Evolutionary conservation across 2,113 vertebrate species (phyloP).

Genomic region (Cavia porcellus): DNA sequence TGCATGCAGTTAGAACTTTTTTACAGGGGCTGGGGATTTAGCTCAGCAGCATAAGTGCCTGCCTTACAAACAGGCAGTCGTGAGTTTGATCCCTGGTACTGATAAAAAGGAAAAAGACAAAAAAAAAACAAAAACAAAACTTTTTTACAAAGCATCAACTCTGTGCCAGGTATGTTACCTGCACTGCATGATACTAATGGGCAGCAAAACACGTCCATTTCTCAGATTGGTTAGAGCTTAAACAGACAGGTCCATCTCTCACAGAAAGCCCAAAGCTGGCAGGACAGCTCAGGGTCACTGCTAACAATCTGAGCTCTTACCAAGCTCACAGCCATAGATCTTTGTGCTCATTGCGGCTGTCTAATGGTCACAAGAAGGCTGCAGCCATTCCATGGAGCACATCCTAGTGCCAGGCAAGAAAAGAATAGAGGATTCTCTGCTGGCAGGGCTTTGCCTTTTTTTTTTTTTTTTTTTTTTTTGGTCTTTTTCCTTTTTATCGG

Average conservation of each 20-base stretch:
- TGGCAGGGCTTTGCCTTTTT: neutral
- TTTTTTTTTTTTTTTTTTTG: too few species aligned
- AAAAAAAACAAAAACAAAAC: too few species aligned
- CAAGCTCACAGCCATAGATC: neutral
- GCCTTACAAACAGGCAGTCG: too few species aligned
- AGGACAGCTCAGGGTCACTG: neutral
- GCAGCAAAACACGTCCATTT: neutral
- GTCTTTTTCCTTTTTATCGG: too few species aligned
- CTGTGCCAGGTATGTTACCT: neutral
- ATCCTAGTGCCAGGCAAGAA: neutral
- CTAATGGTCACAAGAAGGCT: neutral
- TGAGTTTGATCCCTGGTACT: too few species aligned
- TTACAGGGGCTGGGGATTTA: too few species aligned
- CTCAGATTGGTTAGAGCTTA: neutral
- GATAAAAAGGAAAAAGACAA: too few species aligned
- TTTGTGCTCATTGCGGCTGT: neutral
- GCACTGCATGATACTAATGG: neutral
- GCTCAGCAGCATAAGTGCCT: too few species aligned
- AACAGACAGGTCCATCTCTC: neutral
- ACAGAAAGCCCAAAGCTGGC: neutral
- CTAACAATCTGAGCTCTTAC: neutral
- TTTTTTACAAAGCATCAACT: neutral
- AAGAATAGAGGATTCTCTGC: neutral
- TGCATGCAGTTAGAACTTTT: neutral
- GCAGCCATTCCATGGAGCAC: neutral